Conservation (phyloP, 2,888 invertebrate species). For the Heliconius ismenius region DNA sequence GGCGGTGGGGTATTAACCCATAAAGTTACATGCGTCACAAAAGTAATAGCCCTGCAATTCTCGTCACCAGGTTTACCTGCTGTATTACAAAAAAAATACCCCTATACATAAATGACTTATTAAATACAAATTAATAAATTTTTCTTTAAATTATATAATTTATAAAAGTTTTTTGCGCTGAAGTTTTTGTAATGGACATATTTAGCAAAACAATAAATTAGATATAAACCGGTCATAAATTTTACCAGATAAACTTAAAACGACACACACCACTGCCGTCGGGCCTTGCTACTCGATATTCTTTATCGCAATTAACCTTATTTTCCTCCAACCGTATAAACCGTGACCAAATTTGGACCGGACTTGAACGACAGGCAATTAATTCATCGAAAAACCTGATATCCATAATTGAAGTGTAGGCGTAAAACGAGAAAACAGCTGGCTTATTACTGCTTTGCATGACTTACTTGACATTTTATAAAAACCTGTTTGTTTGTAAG, state of each 20-base stretch:
- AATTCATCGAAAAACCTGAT: conserved; percentile 59
- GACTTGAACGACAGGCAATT: conserved; percentile 55
- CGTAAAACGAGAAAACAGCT: conserved; percentile 63
- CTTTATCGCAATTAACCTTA: conserved; percentile 51
- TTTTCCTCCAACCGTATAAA: conserved; percentile 53
- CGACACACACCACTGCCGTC: conserved; percentile 3
- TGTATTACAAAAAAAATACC: background rate
- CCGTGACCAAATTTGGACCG: conserved; percentile 54
- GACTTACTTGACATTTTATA: conserved; percentile 68
- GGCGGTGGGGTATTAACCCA: conserved; percentile 63
- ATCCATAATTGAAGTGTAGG: conserved; percentile 61
- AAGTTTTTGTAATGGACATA: background rate
- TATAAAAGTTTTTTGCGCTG: background rate
- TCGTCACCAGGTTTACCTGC: conserved; percentile 21
- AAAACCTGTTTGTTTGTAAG: conserved; percentile 69
- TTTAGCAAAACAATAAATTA: conserved; percentile 26
- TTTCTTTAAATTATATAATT: background rate
- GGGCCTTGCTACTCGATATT: conserved; percentile 30
- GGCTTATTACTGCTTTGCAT: conserved; percentile 60
- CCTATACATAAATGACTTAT: background rate
- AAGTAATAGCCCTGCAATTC: conserved; percentile 58
- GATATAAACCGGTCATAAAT: conserved; percentile 26
- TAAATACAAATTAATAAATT: background rate
- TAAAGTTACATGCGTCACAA: conserved; percentile 53
- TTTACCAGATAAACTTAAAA: conserved; percentile 20